phyloP scores from a whole-genome alignment of 2,113 vertebrate species.

The Prietella phreatophila region DNA sequence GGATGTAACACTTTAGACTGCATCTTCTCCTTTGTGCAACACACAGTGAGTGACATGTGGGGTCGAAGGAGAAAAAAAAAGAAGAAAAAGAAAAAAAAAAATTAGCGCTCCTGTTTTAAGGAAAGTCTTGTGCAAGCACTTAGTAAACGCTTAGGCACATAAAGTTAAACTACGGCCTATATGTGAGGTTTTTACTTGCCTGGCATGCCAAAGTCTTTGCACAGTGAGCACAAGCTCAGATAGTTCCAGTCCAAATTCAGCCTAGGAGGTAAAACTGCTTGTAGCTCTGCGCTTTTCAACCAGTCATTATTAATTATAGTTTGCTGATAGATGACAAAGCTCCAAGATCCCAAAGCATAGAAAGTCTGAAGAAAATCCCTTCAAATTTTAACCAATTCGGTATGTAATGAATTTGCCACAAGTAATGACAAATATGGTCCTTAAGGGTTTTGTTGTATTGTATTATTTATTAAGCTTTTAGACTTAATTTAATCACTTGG shows the following conservation, averaged over 20 bases:
- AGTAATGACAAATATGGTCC: background rate
- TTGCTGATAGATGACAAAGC: slow-evolving; percentile 54
- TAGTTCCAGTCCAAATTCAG: slow-evolving; percentile 19
- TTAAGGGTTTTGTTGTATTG: slow-evolving; percentile 52
- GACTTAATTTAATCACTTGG: slow-evolving; percentile 65
- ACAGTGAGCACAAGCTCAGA: background rate
- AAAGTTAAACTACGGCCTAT: background rate
- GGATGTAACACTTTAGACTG: background rate
- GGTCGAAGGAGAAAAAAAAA: too few species aligned
- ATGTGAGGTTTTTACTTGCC: background rate
- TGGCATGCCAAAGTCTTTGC: background rate
- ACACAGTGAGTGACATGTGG: background rate
- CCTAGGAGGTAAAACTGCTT: slow-evolving; percentile 51
- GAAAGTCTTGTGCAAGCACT: background rate
- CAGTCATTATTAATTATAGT: slow-evolving; percentile 58
- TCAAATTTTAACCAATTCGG: slow-evolving; percentile 47
- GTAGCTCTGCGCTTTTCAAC: slow-evolving; percentile 52
- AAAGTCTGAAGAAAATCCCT: slow-evolving; percentile 57
- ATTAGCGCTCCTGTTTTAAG: background rate
- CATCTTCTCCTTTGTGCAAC: background rate
- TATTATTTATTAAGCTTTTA: slow-evolving; percentile 44
- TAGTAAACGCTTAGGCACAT: background rate
- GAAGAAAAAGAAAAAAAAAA: too few species aligned
- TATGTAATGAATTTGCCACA: slow-evolving; percentile 29
- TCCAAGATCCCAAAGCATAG: slow-evolving; percentile 48